Conservation (phyloP, 2,113 vertebrate species). For the Nannobrachium achirus region DNA sequence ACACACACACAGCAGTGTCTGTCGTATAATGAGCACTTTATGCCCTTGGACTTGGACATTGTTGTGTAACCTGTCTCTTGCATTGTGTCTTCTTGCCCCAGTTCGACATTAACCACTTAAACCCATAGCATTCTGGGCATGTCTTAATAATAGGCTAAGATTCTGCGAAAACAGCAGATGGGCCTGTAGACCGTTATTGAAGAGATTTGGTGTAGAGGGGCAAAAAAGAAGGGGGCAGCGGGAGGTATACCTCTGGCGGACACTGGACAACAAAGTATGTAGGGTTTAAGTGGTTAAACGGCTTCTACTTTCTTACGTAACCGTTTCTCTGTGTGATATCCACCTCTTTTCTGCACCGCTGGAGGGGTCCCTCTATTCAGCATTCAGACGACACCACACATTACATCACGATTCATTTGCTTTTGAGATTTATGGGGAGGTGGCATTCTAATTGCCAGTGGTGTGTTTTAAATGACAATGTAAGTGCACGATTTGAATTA, state of each 20-base stretch:
- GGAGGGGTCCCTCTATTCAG: conserved; percentile 27
- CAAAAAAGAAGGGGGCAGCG: no score
- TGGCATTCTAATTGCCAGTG: neutral
- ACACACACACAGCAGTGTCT: conserved; percentile 25
- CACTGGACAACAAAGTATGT: no score
- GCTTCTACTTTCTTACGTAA: conserved; percentile 64
- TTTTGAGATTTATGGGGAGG: neutral
- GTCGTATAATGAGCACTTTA: conserved; percentile 42
- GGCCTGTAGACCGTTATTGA: no score
- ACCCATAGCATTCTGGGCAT: no score
- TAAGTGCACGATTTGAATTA: conserved; percentile 12
- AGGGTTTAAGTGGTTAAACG: conserved; percentile 39
- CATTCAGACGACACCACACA: neutral
- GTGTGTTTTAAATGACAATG: conserved; percentile 6
- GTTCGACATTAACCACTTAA: conserved; percentile 26
- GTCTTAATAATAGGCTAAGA: no score
- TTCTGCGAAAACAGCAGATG: no score
- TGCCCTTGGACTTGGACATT: conserved; percentile 48
- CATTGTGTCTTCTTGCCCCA: conserved; percentile 38
- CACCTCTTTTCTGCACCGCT: conserved; percentile 17
- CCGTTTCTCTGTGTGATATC: conserved; percentile 29
- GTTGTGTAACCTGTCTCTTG: conserved; percentile 65
- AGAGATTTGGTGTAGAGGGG: no score
- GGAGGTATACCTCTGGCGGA: no score
- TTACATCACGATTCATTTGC: neutral